Base-by-base conservation (phyloP, 1,140 invertebrate species). In the Carposina sasakii region DNA sequence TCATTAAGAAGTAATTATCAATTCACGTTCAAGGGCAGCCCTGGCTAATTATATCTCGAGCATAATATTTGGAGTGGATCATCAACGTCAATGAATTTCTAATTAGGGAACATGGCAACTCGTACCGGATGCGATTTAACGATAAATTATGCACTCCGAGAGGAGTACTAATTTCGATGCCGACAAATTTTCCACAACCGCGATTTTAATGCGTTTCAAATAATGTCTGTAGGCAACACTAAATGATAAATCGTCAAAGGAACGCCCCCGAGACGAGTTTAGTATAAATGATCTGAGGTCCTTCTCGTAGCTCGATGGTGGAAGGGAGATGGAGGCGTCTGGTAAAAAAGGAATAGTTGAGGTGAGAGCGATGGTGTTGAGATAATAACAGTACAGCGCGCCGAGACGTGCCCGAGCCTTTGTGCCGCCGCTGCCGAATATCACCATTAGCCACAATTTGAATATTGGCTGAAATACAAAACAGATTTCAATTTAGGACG, bases 201-300 rank as follows among this genome's bases (percentile, higher is more conserved):
- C 76, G 70, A 76, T 76, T 83, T 83, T 81, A 77, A 83, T 83
- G 75, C 71, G 76, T 83, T 81, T 76, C 79, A 81, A 81, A 83
- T 81, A 83, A 83, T 81, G 74, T 81, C 79, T 76, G 79, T 76
- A 79, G 79, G 79, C 76, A 71, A 81, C 72, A 66, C 56, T 81
- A 83, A 83, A 83, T 83, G 76, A 83, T 83, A 79, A 83, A 83
- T 83, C 76, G 76, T 73, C 65, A 58, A 60, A 63, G 76, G 67
- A 72, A 83, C 79, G 79, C 79, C 79, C 70, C 67, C 60, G 50
- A 68, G 56, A 66, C 64, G 64, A 63, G 65, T 70, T 78, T 71
- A 66, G 67, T 71, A 67, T 72, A 71, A 81, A 75, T 62, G 71
- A 69, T 48, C 37, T 46, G 20, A 52, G 52, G 60, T 83, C 79